Conservation (phyloP, 2,888 invertebrate genomes). For the Lagria hirta region DNA sequence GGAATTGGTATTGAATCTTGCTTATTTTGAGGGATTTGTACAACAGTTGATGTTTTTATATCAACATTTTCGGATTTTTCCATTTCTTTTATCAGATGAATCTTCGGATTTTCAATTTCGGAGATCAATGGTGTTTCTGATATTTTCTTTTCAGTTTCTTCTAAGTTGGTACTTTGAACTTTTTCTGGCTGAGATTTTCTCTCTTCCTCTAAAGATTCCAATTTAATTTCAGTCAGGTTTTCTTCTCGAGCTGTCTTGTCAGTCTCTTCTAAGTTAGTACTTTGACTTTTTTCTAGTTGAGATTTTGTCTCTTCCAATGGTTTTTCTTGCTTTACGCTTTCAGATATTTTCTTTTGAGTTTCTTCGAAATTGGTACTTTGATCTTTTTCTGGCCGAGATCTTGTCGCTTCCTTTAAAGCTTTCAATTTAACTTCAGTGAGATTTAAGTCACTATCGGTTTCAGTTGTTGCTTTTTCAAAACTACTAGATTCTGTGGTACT, state of each 20-base stretch:
- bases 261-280: constrained; percentile 4
- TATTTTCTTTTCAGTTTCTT: too few relatives aligned
- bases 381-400: neutral
- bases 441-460: constrained; percentile 21
- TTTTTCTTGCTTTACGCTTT: too few relatives aligned
- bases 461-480: constrained; percentile 28
- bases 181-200: neutral
- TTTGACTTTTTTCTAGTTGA: too few relatives aligned
- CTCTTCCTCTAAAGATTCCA: neutral
- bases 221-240: constrained; percentile 2
- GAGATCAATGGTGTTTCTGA: too few relatives aligned
- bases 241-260: constrained; percentile 2
- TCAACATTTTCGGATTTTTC: neutral
- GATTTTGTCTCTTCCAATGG: too few relatives aligned
- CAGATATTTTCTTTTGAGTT: too few relatives aligned
- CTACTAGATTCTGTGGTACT: constrained; percentile 41
- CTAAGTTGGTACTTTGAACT: neutral
- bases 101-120: neutral
- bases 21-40: constrained; percentile 46
- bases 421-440: constrained; percentile 1
- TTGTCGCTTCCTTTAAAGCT: constrained; percentile 2
- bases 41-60: constrained; percentile 43
- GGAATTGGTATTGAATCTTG: constrained; percentile 38
- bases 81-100: neutral
- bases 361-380: neutral